Evolutionary conservation across 2,888 invertebrate genomes (phyloP).

Genomic region (Trisateles emortualis): DNA sequence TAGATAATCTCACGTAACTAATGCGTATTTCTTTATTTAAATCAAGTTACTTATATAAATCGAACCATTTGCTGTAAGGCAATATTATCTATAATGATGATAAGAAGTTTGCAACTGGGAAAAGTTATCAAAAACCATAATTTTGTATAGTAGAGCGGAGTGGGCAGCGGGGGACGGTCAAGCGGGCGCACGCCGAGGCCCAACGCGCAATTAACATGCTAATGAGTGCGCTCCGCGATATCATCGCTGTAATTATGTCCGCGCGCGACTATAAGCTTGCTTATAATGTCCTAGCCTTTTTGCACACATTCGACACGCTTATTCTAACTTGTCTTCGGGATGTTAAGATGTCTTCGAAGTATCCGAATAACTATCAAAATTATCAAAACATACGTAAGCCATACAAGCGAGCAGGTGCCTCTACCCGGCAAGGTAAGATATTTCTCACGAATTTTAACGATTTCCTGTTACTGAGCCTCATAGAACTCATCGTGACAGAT

Average conservation of each 20-base stretch:
- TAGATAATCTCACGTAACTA: not conserved
- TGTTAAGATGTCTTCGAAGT: not conserved
- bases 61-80: not conserved
- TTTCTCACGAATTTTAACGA: conserved; percentile 84
- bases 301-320: conserved; percentile 64
- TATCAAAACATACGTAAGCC: conserved; percentile 44
- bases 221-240: conserved; percentile 80
- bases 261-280: conserved; percentile 72
- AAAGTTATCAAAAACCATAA: conserved; percentile 58
- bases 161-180: conserved; percentile 41
- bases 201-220: conserved; percentile 83
- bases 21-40: not conserved
- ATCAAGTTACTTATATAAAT: not conserved
- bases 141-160: conserved; percentile 51
- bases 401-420: conserved; percentile 51
- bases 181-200: conserved; percentile 56
- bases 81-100: conserved; percentile 15
- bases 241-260: conserved; percentile 83
- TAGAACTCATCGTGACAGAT: conserved; percentile 71
- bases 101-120: conserved; percentile 31
- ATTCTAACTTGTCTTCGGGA: conserved; percentile 16
- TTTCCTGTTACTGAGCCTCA: conserved; percentile 80
- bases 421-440: conserved; percentile 57
- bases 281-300: conserved; percentile 65
- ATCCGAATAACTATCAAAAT: conserved; percentile 28